phyloP scores from a whole-genome alignment of 2,888 invertebrate species.

The Hydrotaea cyrtoneurina region DNA sequence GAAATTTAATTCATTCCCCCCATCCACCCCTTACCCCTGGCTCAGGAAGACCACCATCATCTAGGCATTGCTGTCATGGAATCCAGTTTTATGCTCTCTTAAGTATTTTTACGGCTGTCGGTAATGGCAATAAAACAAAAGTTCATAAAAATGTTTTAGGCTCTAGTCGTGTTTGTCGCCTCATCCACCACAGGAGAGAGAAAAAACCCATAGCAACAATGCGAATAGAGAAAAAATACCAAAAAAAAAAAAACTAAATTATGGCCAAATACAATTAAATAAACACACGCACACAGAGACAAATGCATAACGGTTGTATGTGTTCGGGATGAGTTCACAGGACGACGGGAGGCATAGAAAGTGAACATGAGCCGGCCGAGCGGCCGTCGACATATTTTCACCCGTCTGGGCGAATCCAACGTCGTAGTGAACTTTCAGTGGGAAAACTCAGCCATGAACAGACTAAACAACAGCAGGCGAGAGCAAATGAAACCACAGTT shows the following conservation, averaged over 20 bases:
- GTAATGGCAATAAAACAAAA: constrained; percentile 47
- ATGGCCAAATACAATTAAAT: constrained; percentile 63
- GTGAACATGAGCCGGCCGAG: background rate
- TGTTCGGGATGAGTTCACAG: background rate
- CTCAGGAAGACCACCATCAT: too few relatives aligned
- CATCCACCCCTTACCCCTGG: background rate
- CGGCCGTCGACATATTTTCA: constrained; percentile 11
- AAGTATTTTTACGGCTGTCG: constrained; percentile 38
- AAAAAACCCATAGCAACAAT: background rate
- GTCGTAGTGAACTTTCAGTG: background rate
- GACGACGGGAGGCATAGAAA: background rate
- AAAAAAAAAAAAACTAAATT: constrained; percentile 56
- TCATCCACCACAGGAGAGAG: background rate
- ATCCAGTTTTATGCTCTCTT: constrained; percentile 50
- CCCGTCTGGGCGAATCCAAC: background rate
- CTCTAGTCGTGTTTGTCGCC: constrained; percentile 26
- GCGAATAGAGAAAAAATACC: constrained; percentile 11
- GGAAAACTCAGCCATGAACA: background rate
- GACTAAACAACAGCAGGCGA: background rate
- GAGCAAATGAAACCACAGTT: constrained; percentile 33
- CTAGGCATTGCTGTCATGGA: constrained; percentile 20
- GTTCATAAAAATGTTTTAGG: constrained; percentile 38
- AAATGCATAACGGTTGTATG: background rate
- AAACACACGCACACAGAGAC: constrained; percentile 30
- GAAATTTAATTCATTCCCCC: constrained; percentile 35